These are phyloP conservation scores for Doryteuthis pealeii DNA, from an alignment of 1,140 invertebrate species.

Conservation along the genomic window DNA sequence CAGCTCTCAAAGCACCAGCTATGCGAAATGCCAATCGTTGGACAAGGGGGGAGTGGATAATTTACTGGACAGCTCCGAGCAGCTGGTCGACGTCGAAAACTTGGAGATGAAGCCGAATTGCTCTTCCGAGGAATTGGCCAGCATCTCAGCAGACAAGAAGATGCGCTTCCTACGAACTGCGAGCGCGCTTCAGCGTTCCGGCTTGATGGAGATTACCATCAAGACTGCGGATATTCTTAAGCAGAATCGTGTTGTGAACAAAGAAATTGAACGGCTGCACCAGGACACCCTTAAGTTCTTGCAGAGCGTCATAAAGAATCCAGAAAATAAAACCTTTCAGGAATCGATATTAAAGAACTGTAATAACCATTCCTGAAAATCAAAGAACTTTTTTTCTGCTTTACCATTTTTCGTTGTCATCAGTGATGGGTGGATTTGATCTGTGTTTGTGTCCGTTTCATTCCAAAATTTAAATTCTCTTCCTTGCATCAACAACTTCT, in stretches of 20 bases:
- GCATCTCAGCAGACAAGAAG: neutral
- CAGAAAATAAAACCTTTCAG: conserved; percentile 2
- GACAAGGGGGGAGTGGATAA: neutral
- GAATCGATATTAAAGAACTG: neutral
- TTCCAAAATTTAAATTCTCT: no score
- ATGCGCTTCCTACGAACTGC: neutral
- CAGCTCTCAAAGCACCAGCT: neutral
- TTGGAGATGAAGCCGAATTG: neutral
- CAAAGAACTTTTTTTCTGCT: no score
- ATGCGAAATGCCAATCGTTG: neutral
- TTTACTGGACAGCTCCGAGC: neutral
- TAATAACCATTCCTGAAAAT: neutral
- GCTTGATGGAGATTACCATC: conserved; percentile 5
- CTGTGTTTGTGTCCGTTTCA: no score
- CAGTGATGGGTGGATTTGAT: no score
- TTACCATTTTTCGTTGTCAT: no score
- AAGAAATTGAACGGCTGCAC: neutral
- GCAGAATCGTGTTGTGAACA: neutral
- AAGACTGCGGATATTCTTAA: conserved; percentile 7
- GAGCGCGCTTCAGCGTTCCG: neutral
- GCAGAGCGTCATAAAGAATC: conserved; percentile 10
- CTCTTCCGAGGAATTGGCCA: neutral
- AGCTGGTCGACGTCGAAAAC: neutral
- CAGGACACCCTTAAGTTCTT: neutral
- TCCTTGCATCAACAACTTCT: no score